Evolutionary conservation across 1,140 invertebrate species (phyloP), one percentile per base, ranked within the genome.

Genomic region (Zaprionus tsacasi): DNA sequence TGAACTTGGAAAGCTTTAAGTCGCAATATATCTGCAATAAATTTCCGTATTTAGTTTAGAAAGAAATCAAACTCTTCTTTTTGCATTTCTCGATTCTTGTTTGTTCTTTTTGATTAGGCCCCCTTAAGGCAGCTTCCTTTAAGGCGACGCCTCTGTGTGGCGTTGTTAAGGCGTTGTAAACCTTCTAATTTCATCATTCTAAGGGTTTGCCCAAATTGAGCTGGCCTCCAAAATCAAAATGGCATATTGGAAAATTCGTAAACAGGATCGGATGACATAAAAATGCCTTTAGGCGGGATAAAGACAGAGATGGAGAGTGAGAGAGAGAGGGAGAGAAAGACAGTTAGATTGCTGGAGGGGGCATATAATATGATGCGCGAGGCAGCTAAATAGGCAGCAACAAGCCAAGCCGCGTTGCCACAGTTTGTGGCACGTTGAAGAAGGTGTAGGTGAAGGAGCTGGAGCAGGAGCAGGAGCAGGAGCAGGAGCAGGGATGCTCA

Each of bases 181-280:
- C 65, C 64, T 82, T 82, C 76, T 79, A 85, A 86, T 82, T 79
- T 79, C 45, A 64, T 82, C 74, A 63, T 82, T 81, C 43, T 7
- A 66, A 48, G 36, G 40, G 27, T 48, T 59, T 40, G 30, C 11
- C 50, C 40, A 79, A 82, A 76, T 76, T 77, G 76, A 83, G 78
- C 56, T 43, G 70, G 17, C 17, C 12, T 33, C 40, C 38, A 64
- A 76, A 71, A 76, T 76, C 69, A 63, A 78, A 83, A 79, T 72
- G 80, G 80, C 55, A 81, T 80, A 88, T 87, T 89, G 76, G 83
- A 78, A 87, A 87, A 80, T 89, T 80, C 74, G 83, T 78, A 70
- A 87, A 80, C 83, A 65, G 77, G 77, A 83, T 87, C 83, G 70
- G 70, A 83, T 87, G 83, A 68, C 83, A 87, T 87, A 88, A 87